phyloP scores from a whole-genome alignment of 2,888 invertebrate species.

The Heteropelma amictum region DNA sequence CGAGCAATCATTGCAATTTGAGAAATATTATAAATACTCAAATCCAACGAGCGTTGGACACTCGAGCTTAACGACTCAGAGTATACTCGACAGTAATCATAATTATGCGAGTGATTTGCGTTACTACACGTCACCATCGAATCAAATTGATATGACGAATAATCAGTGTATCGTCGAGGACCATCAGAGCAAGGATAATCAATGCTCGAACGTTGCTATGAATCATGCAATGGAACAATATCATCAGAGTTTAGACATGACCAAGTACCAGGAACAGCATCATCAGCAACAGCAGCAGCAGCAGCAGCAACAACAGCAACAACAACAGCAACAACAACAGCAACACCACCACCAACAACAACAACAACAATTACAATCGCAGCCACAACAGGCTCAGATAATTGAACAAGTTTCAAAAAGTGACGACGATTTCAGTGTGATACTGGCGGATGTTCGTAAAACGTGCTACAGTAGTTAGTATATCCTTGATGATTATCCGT shows the following conservation, averaged over 20 bases:
- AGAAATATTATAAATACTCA: conserved; percentile 75
- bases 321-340: conserved; percentile 65
- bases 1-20: conserved; percentile 73
- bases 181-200: conserved; percentile 70
- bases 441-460: conserved; percentile 91
- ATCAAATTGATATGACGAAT: conserved; percentile 70
- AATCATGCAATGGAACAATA: conserved; percentile 74
- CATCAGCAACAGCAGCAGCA: conserved; percentile 70
- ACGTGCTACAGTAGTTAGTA: conserved; percentile 88
- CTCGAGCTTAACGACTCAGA: conserved; percentile 71
- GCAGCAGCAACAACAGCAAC: conserved; percentile 54
- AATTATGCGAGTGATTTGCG: conserved; percentile 78
- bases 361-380: conserved; percentile 61
- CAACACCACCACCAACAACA: conserved; percentile 63
- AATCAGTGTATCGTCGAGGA: conserved; percentile 75
- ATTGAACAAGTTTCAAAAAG: conserved; percentile 81
- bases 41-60: conserved; percentile 64
- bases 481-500: conserved; percentile 28
- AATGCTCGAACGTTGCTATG: conserved; percentile 68
- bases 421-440: conserved; percentile 93
- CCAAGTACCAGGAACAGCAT: conserved; percentile 71
- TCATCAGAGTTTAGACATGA: conserved; percentile 72
- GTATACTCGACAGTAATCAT: conserved; percentile 80
- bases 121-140: conserved; percentile 74
- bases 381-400: conserved; percentile 64